Evolutionary conservation across 2,113 vertebrate genomes (phyloP).

Genomic region (Vanacampus margaritifer): DNA sequence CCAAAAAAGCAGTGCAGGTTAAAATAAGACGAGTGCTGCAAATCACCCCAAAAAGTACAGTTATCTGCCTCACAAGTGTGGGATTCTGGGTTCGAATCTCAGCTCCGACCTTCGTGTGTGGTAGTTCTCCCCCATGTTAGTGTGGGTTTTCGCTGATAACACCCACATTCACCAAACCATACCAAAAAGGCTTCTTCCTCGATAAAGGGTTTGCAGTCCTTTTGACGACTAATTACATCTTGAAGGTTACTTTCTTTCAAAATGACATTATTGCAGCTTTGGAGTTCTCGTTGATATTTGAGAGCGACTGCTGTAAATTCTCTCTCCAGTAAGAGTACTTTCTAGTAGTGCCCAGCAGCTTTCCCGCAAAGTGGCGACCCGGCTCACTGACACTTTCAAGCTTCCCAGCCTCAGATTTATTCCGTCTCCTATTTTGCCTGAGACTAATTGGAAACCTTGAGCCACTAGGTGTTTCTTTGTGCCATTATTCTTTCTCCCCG

Average conservation of each 20-base stretch:
- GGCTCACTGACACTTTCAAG: constrained; percentile 39
- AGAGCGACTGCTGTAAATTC: constrained; percentile 32
- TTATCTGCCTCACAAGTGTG: too few species aligned
- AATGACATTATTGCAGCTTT: neutral
- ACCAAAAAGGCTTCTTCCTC: too few species aligned
- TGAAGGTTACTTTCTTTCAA: neutral
- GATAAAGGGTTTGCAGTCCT: too few species aligned
- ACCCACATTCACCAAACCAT: too few species aligned
- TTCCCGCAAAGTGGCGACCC: constrained; percentile 18
- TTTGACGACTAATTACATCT: neutral
- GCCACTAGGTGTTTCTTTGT: constrained; percentile 21
- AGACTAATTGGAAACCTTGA: constrained; percentile 51
- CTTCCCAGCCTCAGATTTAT: constrained; percentile 34
- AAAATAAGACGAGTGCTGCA: too few species aligned
- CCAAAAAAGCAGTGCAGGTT: too few species aligned
- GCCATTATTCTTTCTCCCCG: constrained; percentile 15
- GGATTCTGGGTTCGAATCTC: too few species aligned
- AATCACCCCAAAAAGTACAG: too few species aligned
- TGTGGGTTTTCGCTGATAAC: too few species aligned
- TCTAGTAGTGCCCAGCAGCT: constrained; percentile 53
- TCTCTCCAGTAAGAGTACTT: constrained; percentile 49
- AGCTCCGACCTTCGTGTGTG: too few species aligned
- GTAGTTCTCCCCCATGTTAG: too few species aligned
- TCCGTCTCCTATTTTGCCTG: constrained; percentile 49
- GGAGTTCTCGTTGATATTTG: constrained; percentile 27